These are phyloP conservation scores for Cyclophora punctaria DNA, from an alignment of 2,888 invertebrate species.

Conservation along the genomic window DNA sequence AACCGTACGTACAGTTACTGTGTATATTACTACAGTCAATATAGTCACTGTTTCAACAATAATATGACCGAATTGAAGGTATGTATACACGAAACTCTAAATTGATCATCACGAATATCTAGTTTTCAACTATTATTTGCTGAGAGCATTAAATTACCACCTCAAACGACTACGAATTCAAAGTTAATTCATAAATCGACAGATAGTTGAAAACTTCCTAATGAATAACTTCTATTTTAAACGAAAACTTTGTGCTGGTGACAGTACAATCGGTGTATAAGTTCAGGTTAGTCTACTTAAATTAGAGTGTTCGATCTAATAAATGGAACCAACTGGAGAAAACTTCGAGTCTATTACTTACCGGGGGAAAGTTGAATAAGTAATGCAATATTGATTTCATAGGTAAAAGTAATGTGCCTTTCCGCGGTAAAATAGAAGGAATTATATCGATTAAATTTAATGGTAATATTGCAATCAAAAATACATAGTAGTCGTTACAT, in stretches of 20 bases:
- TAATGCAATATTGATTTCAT: constrained; percentile 1
- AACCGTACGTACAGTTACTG: no score
- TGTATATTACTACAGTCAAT: no score
- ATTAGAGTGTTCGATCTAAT: constrained; percentile 10
- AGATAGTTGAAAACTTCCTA: constrained; percentile 15
- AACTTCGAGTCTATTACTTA: constrained; percentile 1
- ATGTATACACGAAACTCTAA: no score
- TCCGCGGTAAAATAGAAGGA: no score
- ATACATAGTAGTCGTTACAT: no score
- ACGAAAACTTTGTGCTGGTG: constrained; percentile 12
- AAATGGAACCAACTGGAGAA: constrained; percentile 7
- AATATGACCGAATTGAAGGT: no score
- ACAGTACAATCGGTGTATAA: constrained; percentile 8
- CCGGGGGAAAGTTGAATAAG: constrained; percentile 5
- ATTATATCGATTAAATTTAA: no score
- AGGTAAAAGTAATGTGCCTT: no score
- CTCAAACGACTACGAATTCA: constrained; percentile 7
- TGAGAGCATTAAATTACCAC: constrained; percentile 1
- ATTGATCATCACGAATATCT: constrained; percentile 10
- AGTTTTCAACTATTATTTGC: background rate
- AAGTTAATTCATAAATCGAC: constrained; percentile 13
- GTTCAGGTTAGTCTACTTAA: background rate
- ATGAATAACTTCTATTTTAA: constrained; percentile 14
- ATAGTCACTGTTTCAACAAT: no score
- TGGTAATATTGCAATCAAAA: no score